Conservation (phyloP, 2,113 vertebrate genomes). For the Varanus komodoensis region DNA sequence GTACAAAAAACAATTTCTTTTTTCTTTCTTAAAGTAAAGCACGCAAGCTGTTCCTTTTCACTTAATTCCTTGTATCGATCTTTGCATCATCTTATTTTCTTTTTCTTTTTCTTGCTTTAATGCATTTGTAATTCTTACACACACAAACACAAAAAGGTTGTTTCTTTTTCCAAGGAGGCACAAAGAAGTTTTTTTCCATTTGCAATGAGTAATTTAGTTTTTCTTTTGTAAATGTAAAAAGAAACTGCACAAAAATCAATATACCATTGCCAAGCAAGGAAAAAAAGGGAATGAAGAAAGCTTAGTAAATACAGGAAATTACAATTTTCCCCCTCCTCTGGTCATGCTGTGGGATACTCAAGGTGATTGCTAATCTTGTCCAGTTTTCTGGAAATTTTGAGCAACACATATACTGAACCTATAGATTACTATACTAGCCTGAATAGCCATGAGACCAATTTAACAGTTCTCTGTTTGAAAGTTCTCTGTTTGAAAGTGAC, state of each 20-base stretch:
- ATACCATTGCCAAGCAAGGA: constrained; percentile 55
- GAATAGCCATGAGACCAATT: neutral
- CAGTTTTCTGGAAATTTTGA: neutral
- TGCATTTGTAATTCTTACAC: constrained; percentile 57
- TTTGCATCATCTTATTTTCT: constrained; percentile 50
- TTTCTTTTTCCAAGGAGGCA: constrained; percentile 61
- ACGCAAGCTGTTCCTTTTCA: constrained; percentile 59
- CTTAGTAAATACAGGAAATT: constrained; percentile 74
- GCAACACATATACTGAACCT: neutral
- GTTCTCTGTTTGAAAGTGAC: too few relatives aligned
- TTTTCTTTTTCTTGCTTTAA: constrained; percentile 55
- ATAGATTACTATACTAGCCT: neutral
- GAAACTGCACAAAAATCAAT: constrained; percentile 72
- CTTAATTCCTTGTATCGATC: constrained; percentile 64
- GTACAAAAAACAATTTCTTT: constrained; percentile 59
- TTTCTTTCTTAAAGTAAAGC: constrained; percentile 32
- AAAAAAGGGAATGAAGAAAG: constrained; percentile 47
- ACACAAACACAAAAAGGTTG: constrained; percentile 27
- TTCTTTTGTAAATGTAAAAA: constrained; percentile 69
- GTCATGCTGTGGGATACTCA: constrained; percentile 44
- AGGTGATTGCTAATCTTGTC: constrained; percentile 58
- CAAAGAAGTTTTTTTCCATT: constrained; percentile 50
- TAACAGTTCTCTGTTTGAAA: too few relatives aligned
- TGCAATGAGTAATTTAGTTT: constrained; percentile 66
- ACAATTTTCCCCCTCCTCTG: constrained; percentile 51